A percentile compares a stretch with the other conserved stretches of the same genome.
phyloP scores from a whole-genome alignment of 2,888 invertebrate genomes.

The Osmoderma eremita region DNA sequence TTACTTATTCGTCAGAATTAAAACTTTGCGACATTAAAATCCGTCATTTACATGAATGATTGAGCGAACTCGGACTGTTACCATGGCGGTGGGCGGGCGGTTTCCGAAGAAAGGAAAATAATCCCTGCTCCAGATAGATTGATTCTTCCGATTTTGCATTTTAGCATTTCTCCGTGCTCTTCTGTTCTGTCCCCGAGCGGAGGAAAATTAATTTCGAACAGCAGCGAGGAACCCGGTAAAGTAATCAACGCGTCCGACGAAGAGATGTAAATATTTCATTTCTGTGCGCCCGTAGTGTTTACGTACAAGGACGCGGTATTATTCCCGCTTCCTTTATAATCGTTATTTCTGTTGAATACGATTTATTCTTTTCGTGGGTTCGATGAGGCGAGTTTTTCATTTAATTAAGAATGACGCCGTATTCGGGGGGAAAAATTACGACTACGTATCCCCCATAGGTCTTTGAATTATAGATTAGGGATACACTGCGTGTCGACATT shows the following conservation, averaged over 20 bases:
- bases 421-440: too few relatives aligned
- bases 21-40: constrained; percentile 64
- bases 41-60: constrained; percentile 64
- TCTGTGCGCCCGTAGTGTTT: background rate
- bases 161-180: constrained; percentile 46
- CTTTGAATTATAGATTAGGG: too few relatives aligned
- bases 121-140: constrained; percentile 57
- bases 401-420: too few relatives aligned
- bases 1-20: constrained; percentile 55
- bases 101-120: constrained; percentile 52
- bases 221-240: constrained; percentile 56
- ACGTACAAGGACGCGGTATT: too few relatives aligned
- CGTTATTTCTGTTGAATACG: too few relatives aligned
- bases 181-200: constrained; percentile 48
- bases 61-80: constrained; percentile 61
- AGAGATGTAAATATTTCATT: constrained; percentile 32
- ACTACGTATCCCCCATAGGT: too few relatives aligned
- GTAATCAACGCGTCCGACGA: constrained; percentile 56
- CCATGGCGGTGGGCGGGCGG: background rate
- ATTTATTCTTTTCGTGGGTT: too few relatives aligned
- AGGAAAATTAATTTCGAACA: constrained; percentile 61
- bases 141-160: constrained; percentile 58
- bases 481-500: background rate
- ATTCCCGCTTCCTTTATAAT: too few relatives aligned
- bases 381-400: too few relatives aligned